Evolutionary conservation across 2,113 vertebrate species (phyloP), one percentile per base, ranked within the genome.

Genomic region (Leptobrachium ailaonicum): DNA sequence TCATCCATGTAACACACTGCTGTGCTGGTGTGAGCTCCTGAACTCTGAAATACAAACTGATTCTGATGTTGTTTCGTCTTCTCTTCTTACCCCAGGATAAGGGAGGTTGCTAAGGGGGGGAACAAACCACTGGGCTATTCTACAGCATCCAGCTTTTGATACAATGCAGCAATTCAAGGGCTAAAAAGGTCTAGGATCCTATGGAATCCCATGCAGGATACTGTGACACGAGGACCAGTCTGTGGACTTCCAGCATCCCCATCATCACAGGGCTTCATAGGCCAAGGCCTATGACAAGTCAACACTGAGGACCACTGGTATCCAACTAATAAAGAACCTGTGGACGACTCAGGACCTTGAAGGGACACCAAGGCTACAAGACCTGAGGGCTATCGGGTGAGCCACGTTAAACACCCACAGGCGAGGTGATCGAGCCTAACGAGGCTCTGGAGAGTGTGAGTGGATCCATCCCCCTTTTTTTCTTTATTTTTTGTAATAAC

Each of bases 111-210:
- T 75, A 77, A 64, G n/a, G n/a, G 14, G 58, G 58, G n/a, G 5
- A 40, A 32, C 2, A 64, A 3, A 64, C 4, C 6, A 32, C 32
- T 64, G 62, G 62, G 13, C 13, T 12, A 58, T 58, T 58, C 13
- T 58, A 2, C 10, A 7, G 2, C 70, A 66, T 66, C 53, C 71
- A 58, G 44, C 77, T 50, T 79, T 32, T 4, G 12, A 11, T 54
- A 54, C 53, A 64, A 73, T 79, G 77, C 77, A 78, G 68, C 69
- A 72, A 72, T 64, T 53, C 20, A 20, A 56, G n/a, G 68, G 56
- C 10, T 72, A 79, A 79, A 79, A 79, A 72, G 77, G 69, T 64
- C 58, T 11, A 45, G 20, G 32, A 64, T 66, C 67, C 66, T 54
- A 8, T 79, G 60, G 69, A 80, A 41, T 44, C 40, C 13, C 14